Conservation (phyloP, 2,113 vertebrate species). For the Eolophus roseicapilla region DNA sequence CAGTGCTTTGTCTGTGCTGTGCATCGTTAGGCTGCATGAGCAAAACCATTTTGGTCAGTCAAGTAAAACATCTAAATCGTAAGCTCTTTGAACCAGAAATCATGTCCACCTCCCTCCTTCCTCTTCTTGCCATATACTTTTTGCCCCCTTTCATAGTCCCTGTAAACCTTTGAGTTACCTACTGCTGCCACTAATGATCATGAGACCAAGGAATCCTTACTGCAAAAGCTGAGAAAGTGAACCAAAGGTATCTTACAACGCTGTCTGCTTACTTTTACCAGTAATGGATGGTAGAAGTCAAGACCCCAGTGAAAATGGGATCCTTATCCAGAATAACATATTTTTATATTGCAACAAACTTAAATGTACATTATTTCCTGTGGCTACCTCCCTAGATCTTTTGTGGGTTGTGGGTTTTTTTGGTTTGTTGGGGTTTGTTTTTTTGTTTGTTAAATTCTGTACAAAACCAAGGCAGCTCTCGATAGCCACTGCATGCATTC, state of each 20-base stretch:
- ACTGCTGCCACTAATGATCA: neutral
- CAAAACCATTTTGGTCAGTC: accelerated
- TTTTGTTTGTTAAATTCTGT: neutral
- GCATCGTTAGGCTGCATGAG: accelerated
- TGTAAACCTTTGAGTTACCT: neutral
- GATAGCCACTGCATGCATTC: neutral
- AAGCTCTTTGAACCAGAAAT: neutral
- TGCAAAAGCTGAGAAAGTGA: neutral
- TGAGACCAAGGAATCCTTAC: neutral
- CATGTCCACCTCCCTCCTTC: neutral
- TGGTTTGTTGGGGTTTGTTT: neutral
- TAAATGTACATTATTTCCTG: neutral
- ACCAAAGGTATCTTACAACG: neutral
- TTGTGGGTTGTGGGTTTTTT: neutral
- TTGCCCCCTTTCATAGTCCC: neutral
- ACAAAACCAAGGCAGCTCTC: neutral
- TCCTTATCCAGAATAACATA: neutral
- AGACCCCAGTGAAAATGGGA: neutral
- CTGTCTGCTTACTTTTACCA: neutral
- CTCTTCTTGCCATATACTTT: neutral
- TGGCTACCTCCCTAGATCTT: neutral
- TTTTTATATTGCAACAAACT: neutral
- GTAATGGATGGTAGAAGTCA: neutral
- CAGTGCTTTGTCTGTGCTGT: neutral
- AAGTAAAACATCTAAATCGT: neutral